Percentiles rank a stretch among this genome's conserved stretches.
phyloP scores from a whole-genome alignment of 2,113 vertebrate genomes.

The Synchiropus splendidus region DNA sequence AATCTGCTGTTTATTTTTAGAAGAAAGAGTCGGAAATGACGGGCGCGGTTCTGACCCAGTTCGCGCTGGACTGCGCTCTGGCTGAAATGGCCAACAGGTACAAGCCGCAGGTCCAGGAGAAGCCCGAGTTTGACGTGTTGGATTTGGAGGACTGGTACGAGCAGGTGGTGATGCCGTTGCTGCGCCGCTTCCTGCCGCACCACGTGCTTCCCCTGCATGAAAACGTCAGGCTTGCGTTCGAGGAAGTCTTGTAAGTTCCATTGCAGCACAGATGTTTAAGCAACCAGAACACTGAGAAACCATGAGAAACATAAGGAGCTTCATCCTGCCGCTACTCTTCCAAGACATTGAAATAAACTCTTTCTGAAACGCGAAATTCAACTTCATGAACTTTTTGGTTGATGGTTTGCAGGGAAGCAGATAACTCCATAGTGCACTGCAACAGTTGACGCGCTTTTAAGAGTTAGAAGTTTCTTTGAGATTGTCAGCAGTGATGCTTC shows the following conservation, averaged over 20 bases:
- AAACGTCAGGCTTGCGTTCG: conserved; percentile 52
- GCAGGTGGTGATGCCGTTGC: conserved; percentile 49
- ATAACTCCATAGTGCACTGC: too few species aligned
- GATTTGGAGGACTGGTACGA: conserved; percentile 58
- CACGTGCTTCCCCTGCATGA: conserved; percentile 19
- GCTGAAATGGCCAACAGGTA: conserved; percentile 55
- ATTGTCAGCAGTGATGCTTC: too few species aligned
- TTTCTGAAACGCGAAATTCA: too few species aligned
- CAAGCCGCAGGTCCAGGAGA: conserved; percentile 10
- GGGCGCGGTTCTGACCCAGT: conserved; percentile 53
- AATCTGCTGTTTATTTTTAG: conserved; percentile 29
- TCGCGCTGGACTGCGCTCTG: conserved; percentile 63
- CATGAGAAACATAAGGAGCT: too few species aligned
- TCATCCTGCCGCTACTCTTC: too few species aligned
- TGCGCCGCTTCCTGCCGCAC: conserved; percentile 39
- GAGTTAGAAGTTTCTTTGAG: too few species aligned
- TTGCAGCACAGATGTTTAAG: too few species aligned
- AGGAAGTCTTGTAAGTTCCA: conserved; percentile 58
- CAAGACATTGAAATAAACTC: too few species aligned
- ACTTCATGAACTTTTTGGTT: too few species aligned
- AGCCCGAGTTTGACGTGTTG: conserved; percentile 28
- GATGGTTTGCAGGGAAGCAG: too few species aligned
- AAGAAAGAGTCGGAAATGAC: conserved; percentile 40
- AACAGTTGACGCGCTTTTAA: too few species aligned
- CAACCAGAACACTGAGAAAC: too few species aligned